phyloP scores from a whole-genome alignment of 2,888 invertebrate genomes.

The Melangyna quadrimaculata region DNA sequence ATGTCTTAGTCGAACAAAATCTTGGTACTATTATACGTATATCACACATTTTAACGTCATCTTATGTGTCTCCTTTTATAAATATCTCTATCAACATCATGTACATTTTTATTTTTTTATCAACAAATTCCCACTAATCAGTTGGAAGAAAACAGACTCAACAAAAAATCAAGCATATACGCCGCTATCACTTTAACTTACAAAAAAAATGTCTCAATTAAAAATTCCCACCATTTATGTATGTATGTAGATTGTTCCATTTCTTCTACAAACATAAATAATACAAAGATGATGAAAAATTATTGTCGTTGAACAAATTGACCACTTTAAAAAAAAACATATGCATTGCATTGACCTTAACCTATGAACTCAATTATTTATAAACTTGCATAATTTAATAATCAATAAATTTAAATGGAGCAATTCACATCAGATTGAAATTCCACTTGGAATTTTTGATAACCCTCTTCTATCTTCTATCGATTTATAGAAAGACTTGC shows the following conservation, averaged over 20 bases:
- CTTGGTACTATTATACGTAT: too few species aligned
- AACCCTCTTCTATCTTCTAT: background rate
- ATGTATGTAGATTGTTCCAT: conserved; percentile 6
- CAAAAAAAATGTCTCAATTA: background rate
- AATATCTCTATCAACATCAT: too few species aligned
- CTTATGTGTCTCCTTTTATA: too few species aligned
- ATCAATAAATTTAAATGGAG: conserved; percentile 32
- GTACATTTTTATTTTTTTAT: background rate
- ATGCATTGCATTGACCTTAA: conserved; percentile 44
- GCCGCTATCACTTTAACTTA: background rate
- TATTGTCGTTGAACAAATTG: background rate
- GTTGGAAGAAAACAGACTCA: background rate
- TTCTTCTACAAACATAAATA: background rate
- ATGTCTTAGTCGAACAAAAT: too few species aligned
- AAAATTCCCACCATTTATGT: background rate
- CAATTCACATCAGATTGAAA: conserved; percentile 25
- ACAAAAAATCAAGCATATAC: background rate
- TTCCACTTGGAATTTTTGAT: conserved; percentile 2
- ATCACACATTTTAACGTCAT: too few species aligned
- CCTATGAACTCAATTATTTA: conserved; percentile 34
- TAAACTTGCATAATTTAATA: conserved; percentile 20
- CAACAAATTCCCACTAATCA: background rate
- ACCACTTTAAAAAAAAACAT: background rate
- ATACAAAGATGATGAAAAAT: background rate
- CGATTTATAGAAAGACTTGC: background rate